Evolutionary conservation across 2,797 vertebrate species (phyloP), one percentile per base, ranked within the genome.

Genomic region (Eurystomus glaucurus): DNA sequence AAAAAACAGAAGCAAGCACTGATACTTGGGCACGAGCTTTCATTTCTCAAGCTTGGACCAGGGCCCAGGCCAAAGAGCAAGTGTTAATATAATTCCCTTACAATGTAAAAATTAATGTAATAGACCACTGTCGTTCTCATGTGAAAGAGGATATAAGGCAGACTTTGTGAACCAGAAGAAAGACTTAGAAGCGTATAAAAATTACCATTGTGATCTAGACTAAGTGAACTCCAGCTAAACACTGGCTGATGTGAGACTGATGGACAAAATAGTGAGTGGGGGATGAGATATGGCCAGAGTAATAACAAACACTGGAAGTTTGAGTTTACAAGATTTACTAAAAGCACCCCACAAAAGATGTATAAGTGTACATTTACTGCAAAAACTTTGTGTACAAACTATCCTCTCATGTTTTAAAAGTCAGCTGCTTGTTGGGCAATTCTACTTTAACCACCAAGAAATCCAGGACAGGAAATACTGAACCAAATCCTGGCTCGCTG

Each of bases 81-180:
- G 70, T 85, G 43, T 96, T 90, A 95, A 77, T 70, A 21, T 65
- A 88, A 93, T 69, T 91, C 69, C 50, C 46, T 95, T 69, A 29
- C n/a, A 76, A 61, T 16, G 14, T 72, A 79, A 95, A 89, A 95
- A 91, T 33, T 50, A 82, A 66, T 69, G 29, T 45, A 94, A 85
- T 58, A 94, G 90, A 77, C 64, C n/a, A 29, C 62, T 83, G 78
- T 69, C 90, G 90, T 91, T 94, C 68, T 85, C 81, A 74, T 55
- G 35, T 77, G 55, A 88, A 96, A 93, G 35, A 83, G 48, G 19
- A 85, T 79, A 83, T 46, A 91, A 91, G 39, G 78, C 75, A 93
- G 90, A 85, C 62, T 79, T 87, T 80, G 62, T 93, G 87, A 94
- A 95, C 29, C 31, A 89, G 41, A 68, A 35, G 18, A 45, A 37